phyloP scores from a whole-genome alignment of 2,113 vertebrate genomes.

The Phalacrocorax aristotelis region DNA sequence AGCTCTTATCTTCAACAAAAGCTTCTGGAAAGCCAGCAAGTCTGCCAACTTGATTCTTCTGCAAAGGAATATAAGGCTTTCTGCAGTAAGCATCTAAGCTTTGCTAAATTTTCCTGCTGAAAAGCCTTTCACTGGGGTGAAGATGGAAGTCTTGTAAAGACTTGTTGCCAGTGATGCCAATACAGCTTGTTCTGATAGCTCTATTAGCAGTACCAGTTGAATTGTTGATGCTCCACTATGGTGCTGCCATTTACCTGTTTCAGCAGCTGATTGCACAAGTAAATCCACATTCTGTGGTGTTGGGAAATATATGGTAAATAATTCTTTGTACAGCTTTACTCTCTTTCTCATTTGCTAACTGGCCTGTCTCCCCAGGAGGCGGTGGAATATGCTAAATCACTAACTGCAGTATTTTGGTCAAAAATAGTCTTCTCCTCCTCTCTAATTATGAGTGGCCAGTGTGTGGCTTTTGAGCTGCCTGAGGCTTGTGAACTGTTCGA shows the following conservation, averaged over 20 bases:
- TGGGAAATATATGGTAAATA: not conserved
- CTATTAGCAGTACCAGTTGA: not conserved
- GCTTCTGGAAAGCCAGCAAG: not conserved
- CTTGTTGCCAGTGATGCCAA: not conserved
- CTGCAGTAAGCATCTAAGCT: not conserved
- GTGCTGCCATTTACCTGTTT: not conserved
- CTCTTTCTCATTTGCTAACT: not conserved
- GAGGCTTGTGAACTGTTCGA: not conserved
- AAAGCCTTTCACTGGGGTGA: not conserved
- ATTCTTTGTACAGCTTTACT: not conserved
- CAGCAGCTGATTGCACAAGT: not conserved
- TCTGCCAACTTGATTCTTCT: not conserved
- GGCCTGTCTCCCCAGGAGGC: not conserved
- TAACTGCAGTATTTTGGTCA: not conserved
- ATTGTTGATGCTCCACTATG: not conserved
- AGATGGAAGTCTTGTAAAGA: not conserved
- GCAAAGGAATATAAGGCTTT: not conserved
- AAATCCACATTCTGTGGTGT: not conserved
- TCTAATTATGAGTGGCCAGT: not conserved
- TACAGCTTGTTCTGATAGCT: not conserved
- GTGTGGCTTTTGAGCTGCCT: not conserved
- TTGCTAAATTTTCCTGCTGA: not conserved
- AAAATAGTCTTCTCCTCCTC: not conserved
- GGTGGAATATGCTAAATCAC: not conserved
- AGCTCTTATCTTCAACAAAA: not conserved